A percentile compares a stretch with the other conserved stretches of the same genome.
Conservation (phyloP, 2,113 vertebrate species). For the Callocephalon fimbriatum region DNA sequence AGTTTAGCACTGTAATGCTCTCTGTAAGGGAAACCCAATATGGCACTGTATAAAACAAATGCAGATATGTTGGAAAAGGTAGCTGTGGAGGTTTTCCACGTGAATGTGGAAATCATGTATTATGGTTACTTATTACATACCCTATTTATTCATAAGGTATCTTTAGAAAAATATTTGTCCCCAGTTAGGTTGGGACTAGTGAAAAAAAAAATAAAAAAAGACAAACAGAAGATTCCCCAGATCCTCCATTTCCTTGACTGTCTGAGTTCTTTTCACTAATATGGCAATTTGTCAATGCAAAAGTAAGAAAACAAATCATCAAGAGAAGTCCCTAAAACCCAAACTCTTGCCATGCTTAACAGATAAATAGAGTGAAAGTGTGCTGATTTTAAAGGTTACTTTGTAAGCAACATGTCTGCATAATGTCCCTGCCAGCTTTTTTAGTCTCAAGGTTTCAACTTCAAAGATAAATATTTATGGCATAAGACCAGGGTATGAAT, state of each 20-base stretch:
- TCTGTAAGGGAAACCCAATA: background rate
- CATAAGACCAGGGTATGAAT: background rate
- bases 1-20: background rate
- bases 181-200: background rate
- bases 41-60: slow-evolving; percentile 4
- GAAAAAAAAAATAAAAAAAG: background rate
- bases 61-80: slow-evolving; percentile 17
- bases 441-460: background rate
- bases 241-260: background rate
- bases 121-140: slow-evolving; percentile 54
- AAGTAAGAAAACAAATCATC: background rate
- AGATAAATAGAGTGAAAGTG: background rate
- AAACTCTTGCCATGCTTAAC: background rate
- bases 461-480: background rate
- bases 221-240: background rate
- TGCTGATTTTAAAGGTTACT: background rate
- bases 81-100: slow-evolving; percentile 42
- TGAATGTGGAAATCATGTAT: slow-evolving; percentile 44
- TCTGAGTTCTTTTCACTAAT: background rate
- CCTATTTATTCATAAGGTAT: slow-evolving; percentile 26
- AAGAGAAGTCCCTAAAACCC: background rate
- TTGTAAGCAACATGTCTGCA: background rate
- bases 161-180: slow-evolving; percentile 42
- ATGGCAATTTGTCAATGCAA: background rate
- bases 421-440: background rate